Conservation (phyloP, 1,140 invertebrate genomes). For the Halotydeus destructor region DNA sequence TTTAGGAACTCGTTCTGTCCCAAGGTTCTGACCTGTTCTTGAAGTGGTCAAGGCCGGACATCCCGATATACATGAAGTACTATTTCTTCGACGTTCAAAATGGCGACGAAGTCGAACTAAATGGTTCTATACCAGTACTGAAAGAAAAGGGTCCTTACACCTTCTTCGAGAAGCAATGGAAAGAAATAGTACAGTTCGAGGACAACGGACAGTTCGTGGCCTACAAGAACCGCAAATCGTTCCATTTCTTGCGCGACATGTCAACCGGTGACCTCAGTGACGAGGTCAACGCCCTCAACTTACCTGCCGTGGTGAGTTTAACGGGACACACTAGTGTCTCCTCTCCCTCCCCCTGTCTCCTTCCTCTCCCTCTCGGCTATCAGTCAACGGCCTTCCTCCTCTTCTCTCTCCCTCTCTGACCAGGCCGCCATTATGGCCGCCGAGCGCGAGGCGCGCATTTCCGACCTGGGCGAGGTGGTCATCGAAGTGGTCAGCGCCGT, state of each 20-base stretch:
- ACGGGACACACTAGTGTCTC: background rate
- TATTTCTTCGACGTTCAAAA: conserved; percentile 74
- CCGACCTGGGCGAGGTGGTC: conserved; percentile 2
- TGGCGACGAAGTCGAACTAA: conserved; percentile 60
- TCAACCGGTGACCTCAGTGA: conserved; percentile 22
- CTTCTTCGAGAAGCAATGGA: conserved; percentile 21
- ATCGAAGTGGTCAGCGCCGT: conserved; percentile 8
- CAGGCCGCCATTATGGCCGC: conserved; percentile 2
- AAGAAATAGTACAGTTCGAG: conserved; percentile 22
- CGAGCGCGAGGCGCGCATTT: conserved; percentile 4
- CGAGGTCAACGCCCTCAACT: conserved; percentile 24
- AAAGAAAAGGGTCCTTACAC: conserved; percentile 32
- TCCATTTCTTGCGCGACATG: conserved; percentile 17
- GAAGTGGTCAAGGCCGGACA: conserved; percentile 25
- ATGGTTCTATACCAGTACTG: conserved; percentile 50
- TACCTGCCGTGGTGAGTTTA: conserved; percentile 22
- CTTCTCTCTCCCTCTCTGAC: conserved; percentile 9
- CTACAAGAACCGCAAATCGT: conserved; percentile 21
- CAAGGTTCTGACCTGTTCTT: conserved; percentile 22
- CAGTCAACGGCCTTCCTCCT: too few relatives aligned
- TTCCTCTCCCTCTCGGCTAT: conserved; percentile 9
- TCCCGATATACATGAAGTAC: conserved; percentile 29
- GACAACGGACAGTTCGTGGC: conserved; percentile 21
- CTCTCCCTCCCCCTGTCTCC: conserved; percentile 4
- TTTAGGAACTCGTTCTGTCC: conserved; percentile 16